These are phyloP conservation scores for Machimus atricapillus DNA, from an alignment of 2,888 invertebrate species.

Conservation along the genomic window DNA sequence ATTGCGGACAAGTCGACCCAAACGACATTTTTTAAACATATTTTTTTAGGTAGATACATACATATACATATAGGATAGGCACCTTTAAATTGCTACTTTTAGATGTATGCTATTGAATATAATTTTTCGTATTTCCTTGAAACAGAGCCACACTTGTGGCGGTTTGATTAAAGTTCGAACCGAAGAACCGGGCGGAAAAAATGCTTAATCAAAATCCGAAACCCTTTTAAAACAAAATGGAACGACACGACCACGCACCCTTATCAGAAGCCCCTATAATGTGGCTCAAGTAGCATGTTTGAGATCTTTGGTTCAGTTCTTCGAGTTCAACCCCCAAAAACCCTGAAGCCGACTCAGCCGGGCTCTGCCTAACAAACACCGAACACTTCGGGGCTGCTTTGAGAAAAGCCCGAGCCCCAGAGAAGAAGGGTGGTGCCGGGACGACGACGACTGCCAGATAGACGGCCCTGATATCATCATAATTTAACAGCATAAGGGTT, in stretches of 20 bases:
- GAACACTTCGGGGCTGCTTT: slow-evolving; percentile 26
- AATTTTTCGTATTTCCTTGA: neutral
- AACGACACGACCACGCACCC: slow-evolving; percentile 37
- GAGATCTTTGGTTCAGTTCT: slow-evolving; percentile 31
- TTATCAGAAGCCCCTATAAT: slow-evolving; percentile 39
- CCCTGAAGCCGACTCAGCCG: neutral
- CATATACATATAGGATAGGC: too few species aligned
- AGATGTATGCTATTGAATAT: neutral
- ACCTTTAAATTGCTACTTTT: neutral
- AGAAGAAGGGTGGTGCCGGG: neutral
- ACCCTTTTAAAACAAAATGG: slow-evolving; percentile 31
- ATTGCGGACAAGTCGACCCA: neutral
- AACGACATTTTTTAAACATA: neutral
- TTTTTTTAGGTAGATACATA: neutral
- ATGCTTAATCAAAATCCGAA: slow-evolving; percentile 29
- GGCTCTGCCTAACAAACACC: neutral
- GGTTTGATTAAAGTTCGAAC: neutral
- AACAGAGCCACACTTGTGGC: neutral
- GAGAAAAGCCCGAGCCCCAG: neutral
- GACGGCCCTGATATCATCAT: slow-evolving; percentile 40
- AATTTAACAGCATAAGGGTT: slow-evolving; percentile 44
- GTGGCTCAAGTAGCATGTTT: slow-evolving; percentile 27
- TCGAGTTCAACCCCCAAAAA: slow-evolving; percentile 18
- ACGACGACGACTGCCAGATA: slow-evolving; percentile 1
- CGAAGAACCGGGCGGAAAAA: slow-evolving; percentile 9